phyloP scores from a whole-genome alignment of 2,888 invertebrate genomes.

The Anticlea derivata region DNA sequence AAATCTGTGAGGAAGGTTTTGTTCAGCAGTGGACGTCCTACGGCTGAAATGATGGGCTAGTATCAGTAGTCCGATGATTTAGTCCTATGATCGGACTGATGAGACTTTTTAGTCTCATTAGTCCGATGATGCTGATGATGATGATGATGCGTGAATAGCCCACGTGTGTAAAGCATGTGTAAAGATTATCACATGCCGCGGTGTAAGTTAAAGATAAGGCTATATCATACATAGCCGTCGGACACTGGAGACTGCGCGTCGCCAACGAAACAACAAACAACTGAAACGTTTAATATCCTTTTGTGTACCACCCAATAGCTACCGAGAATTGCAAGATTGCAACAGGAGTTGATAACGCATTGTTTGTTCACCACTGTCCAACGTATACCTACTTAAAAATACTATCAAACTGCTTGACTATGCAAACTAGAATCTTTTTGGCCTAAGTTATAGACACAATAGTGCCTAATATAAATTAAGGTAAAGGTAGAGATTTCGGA shows the following conservation, averaged over 20 bases:
- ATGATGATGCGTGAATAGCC: constrained; percentile 10
- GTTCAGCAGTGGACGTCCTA: too few species aligned
- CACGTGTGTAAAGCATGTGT: constrained; percentile 34
- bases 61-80: too few species aligned
- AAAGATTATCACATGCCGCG: constrained; percentile 40
- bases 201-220: constrained; percentile 45
- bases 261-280: constrained; percentile 18
- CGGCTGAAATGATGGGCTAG: too few species aligned
- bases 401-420: neutral
- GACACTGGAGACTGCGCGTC: constrained; percentile 56
- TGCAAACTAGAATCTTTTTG: too few species aligned
- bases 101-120: too few species aligned
- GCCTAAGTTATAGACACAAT: too few species aligned
- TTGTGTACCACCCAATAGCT: constrained; percentile 40
- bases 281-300: constrained; percentile 33
- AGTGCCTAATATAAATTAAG: too few species aligned
- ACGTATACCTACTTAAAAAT: neutral
- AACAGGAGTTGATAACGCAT: constrained; percentile 21
- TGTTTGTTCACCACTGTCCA: constrained; percentile 17
- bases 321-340: constrained; percentile 41
- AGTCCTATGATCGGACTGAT: too few species aligned
- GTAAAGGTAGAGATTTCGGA: too few species aligned
- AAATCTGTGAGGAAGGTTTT: too few species aligned
- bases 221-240: constrained; percentile 17
- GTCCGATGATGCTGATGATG: too few species aligned